phyloP scores from a whole-genome alignment of 2,797 vertebrate species.

The Macropodus opercularis region DNA sequence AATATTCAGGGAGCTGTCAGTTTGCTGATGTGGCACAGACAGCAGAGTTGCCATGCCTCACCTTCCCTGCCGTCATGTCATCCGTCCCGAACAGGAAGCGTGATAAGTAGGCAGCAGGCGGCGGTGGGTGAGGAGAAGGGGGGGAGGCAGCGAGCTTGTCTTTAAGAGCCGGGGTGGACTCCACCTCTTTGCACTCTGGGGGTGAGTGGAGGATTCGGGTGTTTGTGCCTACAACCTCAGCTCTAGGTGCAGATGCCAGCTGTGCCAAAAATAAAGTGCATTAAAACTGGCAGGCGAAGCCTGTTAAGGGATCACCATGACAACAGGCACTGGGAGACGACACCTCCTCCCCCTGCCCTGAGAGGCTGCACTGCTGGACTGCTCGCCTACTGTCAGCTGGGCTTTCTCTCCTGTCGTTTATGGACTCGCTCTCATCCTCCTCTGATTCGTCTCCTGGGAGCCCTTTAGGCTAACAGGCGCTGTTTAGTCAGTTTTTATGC shows the following conservation, averaged over 20 bases:
- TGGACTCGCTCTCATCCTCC: slow-evolving; percentile 28
- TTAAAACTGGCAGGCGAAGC: slow-evolving; percentile 70
- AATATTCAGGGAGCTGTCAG: slow-evolving; percentile 63
- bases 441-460: slow-evolving; percentile 53
- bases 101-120: slow-evolving; percentile 35
- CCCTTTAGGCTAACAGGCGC: slow-evolving; percentile 51
- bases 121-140: neutral
- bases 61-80: slow-evolving; percentile 42
- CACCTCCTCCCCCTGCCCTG: slow-evolving; percentile 34
- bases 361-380: slow-evolving; percentile 48
- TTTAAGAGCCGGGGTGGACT: slow-evolving; percentile 37
- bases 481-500: slow-evolving; percentile 55
- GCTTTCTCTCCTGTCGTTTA: slow-evolving; percentile 38
- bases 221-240: slow-evolving; percentile 31
- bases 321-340: slow-evolving; percentile 64
- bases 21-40: slow-evolving; percentile 54
- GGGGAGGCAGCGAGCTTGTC: neutral
- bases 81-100: slow-evolving; percentile 29
- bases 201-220: slow-evolving; percentile 1
- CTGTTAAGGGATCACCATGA: slow-evolving; percentile 75
- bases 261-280: slow-evolving; percentile 69
- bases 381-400: slow-evolving; percentile 39
- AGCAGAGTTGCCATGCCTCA: slow-evolving; percentile 45
- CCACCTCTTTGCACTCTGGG: slow-evolving; percentile 20
- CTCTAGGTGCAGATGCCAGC: slow-evolving; percentile 39